A percentile compares a stretch with the other conserved stretches of the same genome.
These are phyloP conservation scores for Dyspetes luteomarginatus DNA, from an alignment of 2,888 invertebrate species.

Conservation along the genomic window DNA sequence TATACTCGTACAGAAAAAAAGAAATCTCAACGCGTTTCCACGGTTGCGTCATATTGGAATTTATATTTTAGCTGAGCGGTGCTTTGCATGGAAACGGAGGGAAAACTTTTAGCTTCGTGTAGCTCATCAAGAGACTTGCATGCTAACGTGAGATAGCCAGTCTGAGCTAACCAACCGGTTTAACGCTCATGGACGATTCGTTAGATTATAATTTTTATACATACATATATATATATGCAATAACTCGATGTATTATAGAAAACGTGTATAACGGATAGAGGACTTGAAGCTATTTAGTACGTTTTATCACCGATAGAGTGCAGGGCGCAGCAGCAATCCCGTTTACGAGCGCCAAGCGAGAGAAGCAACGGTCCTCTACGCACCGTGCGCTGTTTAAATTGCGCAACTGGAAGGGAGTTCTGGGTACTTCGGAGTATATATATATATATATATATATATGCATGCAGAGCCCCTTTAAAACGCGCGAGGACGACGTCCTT, in stretches of 20 bases:
- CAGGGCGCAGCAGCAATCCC: constrained; percentile 19
- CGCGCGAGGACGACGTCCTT: constrained; percentile 71
- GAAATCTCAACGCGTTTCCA: constrained; percentile 33
- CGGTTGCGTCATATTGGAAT: constrained; percentile 17
- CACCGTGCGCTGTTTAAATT: constrained; percentile 33
- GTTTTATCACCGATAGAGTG: constrained; percentile 19
- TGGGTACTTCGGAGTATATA: neutral
- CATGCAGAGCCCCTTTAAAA: constrained; percentile 66
- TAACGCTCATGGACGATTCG: constrained; percentile 35
- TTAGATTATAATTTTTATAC: neutral
- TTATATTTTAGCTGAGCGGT: neutral
- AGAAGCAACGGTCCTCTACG: constrained; percentile 24
- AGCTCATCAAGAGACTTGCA: constrained; percentile 13
- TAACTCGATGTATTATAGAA: neutral
- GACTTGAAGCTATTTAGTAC: constrained; percentile 19
- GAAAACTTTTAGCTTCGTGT: constrained; percentile 36
- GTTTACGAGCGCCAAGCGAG: neutral
- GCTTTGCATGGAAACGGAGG: neutral
- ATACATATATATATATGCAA: neutral
- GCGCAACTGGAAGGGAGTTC: constrained; percentile 67
- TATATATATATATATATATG: neutral
- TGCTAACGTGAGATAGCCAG: constrained; percentile 21
- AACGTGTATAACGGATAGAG: neutral
- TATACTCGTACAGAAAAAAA: constrained; percentile 39
- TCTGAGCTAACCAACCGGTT: constrained; percentile 60